These are phyloP conservation scores for Strigops habroptila DNA, from an alignment of 2,113 vertebrate species.

Conservation along the genomic window DNA sequence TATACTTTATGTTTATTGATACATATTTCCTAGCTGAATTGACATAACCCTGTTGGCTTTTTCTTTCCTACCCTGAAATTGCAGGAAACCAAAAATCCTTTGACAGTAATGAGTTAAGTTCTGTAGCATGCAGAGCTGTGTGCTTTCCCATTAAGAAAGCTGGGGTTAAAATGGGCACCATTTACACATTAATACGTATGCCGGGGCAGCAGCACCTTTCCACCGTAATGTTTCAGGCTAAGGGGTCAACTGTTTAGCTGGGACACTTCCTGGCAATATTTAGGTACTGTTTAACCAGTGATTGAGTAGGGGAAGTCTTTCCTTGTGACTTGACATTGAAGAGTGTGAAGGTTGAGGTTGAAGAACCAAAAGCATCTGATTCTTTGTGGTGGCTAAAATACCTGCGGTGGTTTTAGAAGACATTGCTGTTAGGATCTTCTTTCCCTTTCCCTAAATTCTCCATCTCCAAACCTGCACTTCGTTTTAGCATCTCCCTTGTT, in stretches of 20 bases:
- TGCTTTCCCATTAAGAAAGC: not conserved
- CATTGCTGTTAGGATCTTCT: not conserved
- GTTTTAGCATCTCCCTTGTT: not conserved
- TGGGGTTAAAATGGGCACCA: not conserved
- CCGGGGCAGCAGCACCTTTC: not conserved
- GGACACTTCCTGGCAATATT: not conserved
- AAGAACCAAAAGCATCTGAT: not conserved
- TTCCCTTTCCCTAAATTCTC: not conserved
- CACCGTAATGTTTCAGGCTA: not conserved
- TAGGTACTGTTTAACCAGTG: not conserved
- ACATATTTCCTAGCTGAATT: not conserved
- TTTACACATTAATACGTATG: not conserved
- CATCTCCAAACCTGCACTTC: not conserved
- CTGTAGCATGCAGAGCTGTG: not conserved
- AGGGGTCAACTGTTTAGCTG: not conserved
- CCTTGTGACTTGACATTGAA: not conserved
- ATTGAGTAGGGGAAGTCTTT: not conserved
- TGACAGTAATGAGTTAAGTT: not conserved
- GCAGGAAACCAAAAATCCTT: not conserved
- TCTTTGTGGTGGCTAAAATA: not conserved
- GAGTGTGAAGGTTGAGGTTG: not conserved
- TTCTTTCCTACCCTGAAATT: not conserved
- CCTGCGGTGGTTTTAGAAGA: not conserved
- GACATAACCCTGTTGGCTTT: not conserved
- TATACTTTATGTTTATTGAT: slow-evolving; percentile 28